phyloP scores from a whole-genome alignment of 2,797 vertebrate species.

The Bucorvus abyssinicus region DNA sequence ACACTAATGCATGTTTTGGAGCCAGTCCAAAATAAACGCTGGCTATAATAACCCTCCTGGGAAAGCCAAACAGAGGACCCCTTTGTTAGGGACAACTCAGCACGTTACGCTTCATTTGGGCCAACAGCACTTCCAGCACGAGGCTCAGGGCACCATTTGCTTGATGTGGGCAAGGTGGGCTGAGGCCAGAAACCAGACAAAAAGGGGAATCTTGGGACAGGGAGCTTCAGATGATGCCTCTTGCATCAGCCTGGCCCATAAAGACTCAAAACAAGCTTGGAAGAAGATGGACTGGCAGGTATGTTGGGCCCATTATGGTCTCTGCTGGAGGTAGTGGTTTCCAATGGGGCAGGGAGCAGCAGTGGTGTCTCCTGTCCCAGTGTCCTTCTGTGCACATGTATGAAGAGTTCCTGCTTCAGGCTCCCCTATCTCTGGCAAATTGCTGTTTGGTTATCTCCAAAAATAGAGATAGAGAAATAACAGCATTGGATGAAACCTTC shows the following conservation, averaged over 20 bases:
- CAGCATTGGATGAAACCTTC: background rate
- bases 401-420: background rate
- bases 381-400: background rate
- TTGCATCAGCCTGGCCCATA: background rate
- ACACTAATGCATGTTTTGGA: slow-evolving; percentile 61
- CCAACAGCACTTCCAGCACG: slow-evolving; percentile 61
- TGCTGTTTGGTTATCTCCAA: background rate
- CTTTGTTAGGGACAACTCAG: slow-evolving; percentile 40
- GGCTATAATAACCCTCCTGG: slow-evolving; percentile 57
- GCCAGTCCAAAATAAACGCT: slow-evolving; percentile 45
- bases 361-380: background rate
- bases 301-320: background rate
- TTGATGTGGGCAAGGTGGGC: slow-evolving; percentile 59
- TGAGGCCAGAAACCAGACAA: slow-evolving; percentile 40
- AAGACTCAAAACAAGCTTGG: background rate
- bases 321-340: background rate
- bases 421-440: background rate
- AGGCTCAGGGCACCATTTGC: slow-evolving; percentile 31
- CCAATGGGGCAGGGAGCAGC: background rate
- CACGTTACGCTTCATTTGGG: slow-evolving; percentile 56
- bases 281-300: slow-evolving; percentile 12
- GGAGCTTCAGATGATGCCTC: background rate
- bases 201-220: slow-evolving; percentile 10
- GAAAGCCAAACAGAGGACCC: slow-evolving; percentile 56
- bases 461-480: background rate